Evolutionary conservation across 2,797 vertebrate species (phyloP).

Genomic region (Onychomys arenicola): DNA sequence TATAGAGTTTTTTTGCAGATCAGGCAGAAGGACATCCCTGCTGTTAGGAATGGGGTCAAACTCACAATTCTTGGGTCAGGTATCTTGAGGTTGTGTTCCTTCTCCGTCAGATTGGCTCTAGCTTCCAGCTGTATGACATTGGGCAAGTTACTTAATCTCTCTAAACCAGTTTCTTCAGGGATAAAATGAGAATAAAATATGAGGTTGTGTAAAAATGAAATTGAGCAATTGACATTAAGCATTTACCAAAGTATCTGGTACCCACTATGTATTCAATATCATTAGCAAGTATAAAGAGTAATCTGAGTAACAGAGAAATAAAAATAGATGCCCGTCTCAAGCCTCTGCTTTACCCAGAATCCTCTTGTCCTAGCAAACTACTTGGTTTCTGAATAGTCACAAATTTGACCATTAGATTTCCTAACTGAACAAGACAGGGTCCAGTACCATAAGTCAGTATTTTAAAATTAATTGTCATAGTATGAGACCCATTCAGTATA

Average conservation of each 20-base stretch:
- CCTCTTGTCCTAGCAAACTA: neutral
- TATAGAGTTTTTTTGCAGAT: neutral
- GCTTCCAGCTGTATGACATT: constrained; percentile 65
- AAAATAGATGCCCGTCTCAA: neutral
- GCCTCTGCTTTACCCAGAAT: constrained; percentile 38
- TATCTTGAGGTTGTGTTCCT: neutral
- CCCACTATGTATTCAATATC: neutral
- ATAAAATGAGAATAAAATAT: constrained; percentile 24
- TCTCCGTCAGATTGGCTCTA: neutral
- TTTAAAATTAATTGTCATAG: neutral
- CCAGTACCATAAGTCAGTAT: neutral
- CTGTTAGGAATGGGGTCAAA: neutral
- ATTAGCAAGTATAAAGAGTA: neutral
- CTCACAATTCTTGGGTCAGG: neutral
- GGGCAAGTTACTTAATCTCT: constrained; percentile 81
- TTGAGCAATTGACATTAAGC: neutral
- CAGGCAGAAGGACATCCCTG: neutral
- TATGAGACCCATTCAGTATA: neutral
- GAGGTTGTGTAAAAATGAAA: neutral
- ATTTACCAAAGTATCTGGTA: constrained; percentile 32
- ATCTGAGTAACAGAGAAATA: neutral
- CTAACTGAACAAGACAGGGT: neutral
- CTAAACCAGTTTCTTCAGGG: constrained; percentile 43
- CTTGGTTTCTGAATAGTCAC: neutral
- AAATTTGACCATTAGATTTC: neutral